Evolutionary conservation across 2,888 invertebrate species (phyloP), one percentile per base, ranked within the genome.

Genomic region (Parnassius mnemosyne): DNA sequence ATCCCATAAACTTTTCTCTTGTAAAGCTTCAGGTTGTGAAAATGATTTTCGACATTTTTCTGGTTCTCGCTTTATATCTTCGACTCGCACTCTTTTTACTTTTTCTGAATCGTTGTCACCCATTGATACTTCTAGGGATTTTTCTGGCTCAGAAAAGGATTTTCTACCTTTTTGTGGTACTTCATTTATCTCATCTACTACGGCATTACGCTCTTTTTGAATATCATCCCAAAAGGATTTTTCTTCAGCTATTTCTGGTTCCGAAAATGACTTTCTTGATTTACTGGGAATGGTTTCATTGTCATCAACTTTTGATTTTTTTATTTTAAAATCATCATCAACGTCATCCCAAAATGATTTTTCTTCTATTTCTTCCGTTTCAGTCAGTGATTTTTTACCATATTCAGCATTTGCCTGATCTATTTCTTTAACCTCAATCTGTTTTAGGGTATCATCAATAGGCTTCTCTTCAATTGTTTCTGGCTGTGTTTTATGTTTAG

Each of bases 211-310:
- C 78, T 75, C 69, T 52, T 83, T 81, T 56, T 84, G 81, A 55
- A 85, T 82, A 69, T 86, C 85, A 65, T 87, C 85, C 85, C 84
- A 86, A 64, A 85, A 68, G 5, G 83, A 82, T 51, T 83, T 85
- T 57, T 83, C 65, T 63, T 76, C 78, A 13, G 74, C 74, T 5
- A 69, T 57, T 52, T 78, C 79, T 56, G 79, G 73, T 51, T 81
- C 78, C 10, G 80, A 74, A 1, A 77, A 53, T 12, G 80, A 79
- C 67, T 84, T 87, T 46, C 71, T 77, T 5, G 79, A 79, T 65
- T 79, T 74, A 10, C 59, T 42, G 10, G 72, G 69, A 11, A 77
- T 72, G 42, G 73, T 69, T 10, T 79, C 74, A 9, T 80, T 66
- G 65, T 87, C 84, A 63, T 82, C 73, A 13, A 75, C 63, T 52